phyloP scores from a whole-genome alignment of 2,888 invertebrate genomes.

The Epistrophe grossulariae region DNA sequence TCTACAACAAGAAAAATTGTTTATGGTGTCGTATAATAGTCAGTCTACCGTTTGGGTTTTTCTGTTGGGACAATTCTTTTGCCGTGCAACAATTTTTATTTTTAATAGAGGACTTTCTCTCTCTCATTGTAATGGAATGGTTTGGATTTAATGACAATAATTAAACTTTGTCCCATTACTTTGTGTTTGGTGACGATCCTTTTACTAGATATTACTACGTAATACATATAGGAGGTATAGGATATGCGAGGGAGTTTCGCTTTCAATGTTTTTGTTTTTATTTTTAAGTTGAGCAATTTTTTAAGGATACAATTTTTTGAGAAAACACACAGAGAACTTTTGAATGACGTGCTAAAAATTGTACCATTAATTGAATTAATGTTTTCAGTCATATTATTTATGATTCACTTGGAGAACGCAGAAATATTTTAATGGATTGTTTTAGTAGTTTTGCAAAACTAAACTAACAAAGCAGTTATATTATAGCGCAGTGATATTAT shows the following conservation, averaged over 20 bases:
- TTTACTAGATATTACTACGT: background rate
- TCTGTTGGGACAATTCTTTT: constrained; percentile 38
- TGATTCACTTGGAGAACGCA: constrained; percentile 20
- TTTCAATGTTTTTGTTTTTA: constrained; percentile 41
- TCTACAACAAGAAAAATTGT: constrained; percentile 55
- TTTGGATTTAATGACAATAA: constrained; percentile 75
- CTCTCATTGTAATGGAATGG: constrained; percentile 31
- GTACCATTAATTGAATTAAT: constrained; percentile 73
- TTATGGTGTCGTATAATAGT: constrained; percentile 71
- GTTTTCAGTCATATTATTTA: constrained; percentile 41
- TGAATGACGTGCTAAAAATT: constrained; percentile 72
- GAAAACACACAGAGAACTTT: constrained; percentile 41
- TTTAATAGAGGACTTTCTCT: constrained; percentile 35
- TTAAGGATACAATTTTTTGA: constrained; percentile 26
- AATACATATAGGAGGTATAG: too few relatives aligned
- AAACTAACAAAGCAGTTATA: background rate
- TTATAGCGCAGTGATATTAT: background rate
- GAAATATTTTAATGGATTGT: constrained; percentile 23
- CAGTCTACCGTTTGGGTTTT: constrained; percentile 45
- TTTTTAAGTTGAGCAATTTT: constrained; percentile 51
- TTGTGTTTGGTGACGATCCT: constrained; percentile 56
- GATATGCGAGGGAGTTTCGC: background rate
- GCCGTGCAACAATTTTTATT: constrained; percentile 63
- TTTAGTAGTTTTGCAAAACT: constrained; percentile 8
- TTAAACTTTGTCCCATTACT: constrained; percentile 73